Conservation (phyloP, 2,113 vertebrate species). For the Pithys albifrons region DNA sequence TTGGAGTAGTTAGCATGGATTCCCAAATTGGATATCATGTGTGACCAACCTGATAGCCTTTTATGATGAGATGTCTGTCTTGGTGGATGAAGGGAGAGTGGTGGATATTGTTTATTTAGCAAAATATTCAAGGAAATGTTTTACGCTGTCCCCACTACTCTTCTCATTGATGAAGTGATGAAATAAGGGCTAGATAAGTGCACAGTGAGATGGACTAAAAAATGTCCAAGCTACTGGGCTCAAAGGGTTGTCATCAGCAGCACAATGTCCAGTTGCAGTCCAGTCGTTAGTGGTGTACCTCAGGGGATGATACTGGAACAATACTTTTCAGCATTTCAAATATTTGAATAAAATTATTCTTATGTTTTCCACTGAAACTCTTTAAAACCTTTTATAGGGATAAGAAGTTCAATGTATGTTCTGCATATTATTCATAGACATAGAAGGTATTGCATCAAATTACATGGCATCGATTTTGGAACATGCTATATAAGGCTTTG, state of each 20-base stretch:
- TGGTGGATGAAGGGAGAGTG: not conserved
- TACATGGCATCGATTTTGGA: not conserved
- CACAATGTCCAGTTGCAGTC: not conserved
- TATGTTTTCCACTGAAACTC: not conserved
- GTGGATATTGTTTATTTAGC: not conserved
- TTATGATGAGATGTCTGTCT: not conserved
- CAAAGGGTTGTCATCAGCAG: not conserved
- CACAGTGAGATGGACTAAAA: not conserved
- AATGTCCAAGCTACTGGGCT: not conserved
- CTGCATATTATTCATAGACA: not conserved
- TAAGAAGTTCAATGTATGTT: not conserved
- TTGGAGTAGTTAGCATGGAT: not conserved
- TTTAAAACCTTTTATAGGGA: not conserved
- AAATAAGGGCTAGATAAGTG: not conserved
- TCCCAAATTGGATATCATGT: not conserved
- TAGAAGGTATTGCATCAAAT: not conserved
- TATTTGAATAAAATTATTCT: not conserved
- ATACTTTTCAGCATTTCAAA: not conserved
- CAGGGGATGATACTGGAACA: not conserved
- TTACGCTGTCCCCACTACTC: rapidly evolving
- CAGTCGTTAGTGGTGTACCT: rapidly evolving
- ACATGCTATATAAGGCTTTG: not conserved
- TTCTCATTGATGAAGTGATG: not conserved
- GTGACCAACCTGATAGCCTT: not conserved
- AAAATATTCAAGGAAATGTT: not conserved